These are phyloP conservation scores for Argya squamiceps DNA, from an alignment of 2,797 vertebrate species.

Conservation along the genomic window DNA sequence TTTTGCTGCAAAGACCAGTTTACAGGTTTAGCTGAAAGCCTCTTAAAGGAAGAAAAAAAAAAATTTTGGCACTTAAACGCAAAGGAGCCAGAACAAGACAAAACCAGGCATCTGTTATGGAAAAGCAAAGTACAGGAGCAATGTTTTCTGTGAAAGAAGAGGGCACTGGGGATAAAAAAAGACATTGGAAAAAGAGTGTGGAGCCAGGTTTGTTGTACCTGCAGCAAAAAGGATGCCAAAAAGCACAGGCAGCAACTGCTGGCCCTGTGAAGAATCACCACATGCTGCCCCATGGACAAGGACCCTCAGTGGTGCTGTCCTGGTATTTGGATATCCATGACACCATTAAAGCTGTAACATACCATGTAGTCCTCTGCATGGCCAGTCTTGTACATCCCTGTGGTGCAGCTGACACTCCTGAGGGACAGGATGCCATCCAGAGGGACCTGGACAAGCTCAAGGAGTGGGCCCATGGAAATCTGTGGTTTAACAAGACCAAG, in stretches of 20 bases:
- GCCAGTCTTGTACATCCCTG: not conserved
- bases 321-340: not conserved
- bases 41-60: not conserved
- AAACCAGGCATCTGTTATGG: not conserved
- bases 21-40: not conserved
- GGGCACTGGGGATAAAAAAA: not conserved
- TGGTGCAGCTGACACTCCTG: not conserved
- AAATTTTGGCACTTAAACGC: not conserved
- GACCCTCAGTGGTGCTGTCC: not conserved
- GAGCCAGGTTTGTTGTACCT: not conserved
- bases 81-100: not conserved
- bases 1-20: not conserved
- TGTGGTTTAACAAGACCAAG: no score
- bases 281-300: not conserved
- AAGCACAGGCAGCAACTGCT: not conserved
- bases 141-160: not conserved
- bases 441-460: not conserved
- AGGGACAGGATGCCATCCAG: rapidly evolving
- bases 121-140: not conserved
- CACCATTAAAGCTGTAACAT: not conserved
- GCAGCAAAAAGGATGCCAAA: not conserved
- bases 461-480: no score
- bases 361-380: rapidly evolving
- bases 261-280: not conserved
- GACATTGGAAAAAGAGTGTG: not conserved